Evolutionary conservation across 2,797 vertebrate genomes (phyloP).

Genomic region (Zenarchopterus dispar): DNA sequence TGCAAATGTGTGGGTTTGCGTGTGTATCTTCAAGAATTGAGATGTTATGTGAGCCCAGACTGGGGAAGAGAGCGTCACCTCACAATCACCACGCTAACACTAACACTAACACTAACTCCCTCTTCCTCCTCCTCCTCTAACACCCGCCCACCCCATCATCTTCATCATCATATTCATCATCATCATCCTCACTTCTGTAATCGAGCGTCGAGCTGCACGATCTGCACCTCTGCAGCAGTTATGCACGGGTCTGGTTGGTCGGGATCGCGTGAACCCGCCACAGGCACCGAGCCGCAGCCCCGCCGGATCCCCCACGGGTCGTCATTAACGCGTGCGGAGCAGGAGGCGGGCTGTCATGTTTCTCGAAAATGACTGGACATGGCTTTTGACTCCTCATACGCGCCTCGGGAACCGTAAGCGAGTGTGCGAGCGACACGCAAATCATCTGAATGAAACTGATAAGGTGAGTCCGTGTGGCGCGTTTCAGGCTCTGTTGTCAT

Average conservation of each 20-base stretch:
- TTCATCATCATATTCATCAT: neutral
- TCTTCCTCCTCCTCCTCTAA: constrained; percentile 18
- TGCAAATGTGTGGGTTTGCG: too few relatives aligned
- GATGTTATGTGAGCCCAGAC: constrained; percentile 71
- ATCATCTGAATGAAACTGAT: constrained; percentile 73
- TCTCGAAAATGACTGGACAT: constrained; percentile 60
- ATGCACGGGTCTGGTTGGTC: constrained; percentile 50
- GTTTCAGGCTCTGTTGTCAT: neutral
- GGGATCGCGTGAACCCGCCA: constrained; percentile 10
- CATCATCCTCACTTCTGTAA: constrained; percentile 44
- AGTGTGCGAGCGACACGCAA: constrained; percentile 49
- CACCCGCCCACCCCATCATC: constrained; percentile 5
- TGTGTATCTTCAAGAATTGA: constrained; percentile 78
- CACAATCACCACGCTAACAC: constrained; percentile 23
- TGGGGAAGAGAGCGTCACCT: neutral
- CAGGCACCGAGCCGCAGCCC: constrained; percentile 8
- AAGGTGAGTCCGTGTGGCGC: constrained; percentile 63
- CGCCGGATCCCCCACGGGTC: constrained; percentile 17
- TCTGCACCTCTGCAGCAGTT: constrained; percentile 50
- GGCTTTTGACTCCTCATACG: constrained; percentile 44
- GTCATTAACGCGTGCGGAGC: neutral
- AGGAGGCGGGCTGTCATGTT: constrained; percentile 37
- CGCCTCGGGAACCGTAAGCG: constrained; percentile 38
- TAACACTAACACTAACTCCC: constrained; percentile 20
- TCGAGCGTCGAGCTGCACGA: constrained; percentile 71